These are phyloP conservation scores for Chelonia mydas DNA, from an alignment of 2,797 vertebrate genomes.

Conservation along the genomic window DNA sequence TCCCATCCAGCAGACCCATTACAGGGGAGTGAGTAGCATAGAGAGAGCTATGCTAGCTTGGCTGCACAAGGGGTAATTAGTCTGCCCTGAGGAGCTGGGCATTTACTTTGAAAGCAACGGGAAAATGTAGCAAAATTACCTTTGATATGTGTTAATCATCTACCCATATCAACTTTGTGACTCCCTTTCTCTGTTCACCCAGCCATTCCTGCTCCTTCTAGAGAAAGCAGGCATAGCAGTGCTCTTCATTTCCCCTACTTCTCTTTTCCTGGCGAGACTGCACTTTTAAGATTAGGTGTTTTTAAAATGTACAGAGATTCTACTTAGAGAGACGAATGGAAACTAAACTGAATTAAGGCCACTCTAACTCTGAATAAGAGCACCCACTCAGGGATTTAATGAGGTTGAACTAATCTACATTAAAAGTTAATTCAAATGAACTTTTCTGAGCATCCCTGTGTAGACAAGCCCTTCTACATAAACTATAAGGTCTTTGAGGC, in stretches of 20 bases:
- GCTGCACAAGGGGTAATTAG: neutral
- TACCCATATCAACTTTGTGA: too few species aligned
- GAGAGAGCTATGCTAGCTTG: neutral
- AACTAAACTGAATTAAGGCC: neutral
- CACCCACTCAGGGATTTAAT: neutral
- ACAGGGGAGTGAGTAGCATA: neutral
- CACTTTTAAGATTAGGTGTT: neutral
- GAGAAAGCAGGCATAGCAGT: neutral
- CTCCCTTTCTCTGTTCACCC: rapidly evolving
- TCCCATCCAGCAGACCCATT: neutral
- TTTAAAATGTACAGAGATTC: neutral
- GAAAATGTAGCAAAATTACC: neutral
- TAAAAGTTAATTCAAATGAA: neutral
- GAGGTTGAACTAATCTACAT: neutral
- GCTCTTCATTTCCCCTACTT: neutral
- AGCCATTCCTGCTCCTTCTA: neutral
- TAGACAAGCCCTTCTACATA: neutral
- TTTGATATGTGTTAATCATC: too few species aligned
- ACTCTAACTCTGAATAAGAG: neutral
- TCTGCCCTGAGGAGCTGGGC: too few species aligned
- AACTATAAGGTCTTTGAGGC: neutral
- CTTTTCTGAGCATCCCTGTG: neutral
- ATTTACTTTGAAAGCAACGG: neutral
- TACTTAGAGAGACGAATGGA: neutral
- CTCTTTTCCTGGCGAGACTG: neutral